Conservation (phyloP, 2,797 vertebrate species). For the Limnodromus scolopaceus region DNA sequence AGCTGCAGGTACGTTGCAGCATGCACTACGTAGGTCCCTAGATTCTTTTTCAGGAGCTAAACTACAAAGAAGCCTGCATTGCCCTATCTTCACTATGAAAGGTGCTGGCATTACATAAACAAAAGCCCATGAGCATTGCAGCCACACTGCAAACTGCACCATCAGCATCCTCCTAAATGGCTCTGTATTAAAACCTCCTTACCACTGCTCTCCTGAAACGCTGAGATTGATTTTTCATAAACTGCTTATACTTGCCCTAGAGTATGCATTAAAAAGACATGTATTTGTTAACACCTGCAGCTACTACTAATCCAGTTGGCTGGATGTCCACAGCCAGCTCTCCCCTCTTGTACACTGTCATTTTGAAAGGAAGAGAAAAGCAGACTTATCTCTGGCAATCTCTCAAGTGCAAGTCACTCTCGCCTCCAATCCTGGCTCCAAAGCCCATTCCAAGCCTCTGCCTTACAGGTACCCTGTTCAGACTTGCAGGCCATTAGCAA, state of each 20-base stretch:
- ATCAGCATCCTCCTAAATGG: neutral
- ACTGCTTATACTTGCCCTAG: neutral
- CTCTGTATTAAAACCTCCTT: neutral
- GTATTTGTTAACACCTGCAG: conserved; percentile 43
- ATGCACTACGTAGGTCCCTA: neutral
- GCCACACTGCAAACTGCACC: neutral
- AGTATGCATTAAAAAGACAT: neutral
- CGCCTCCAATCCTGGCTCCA: neutral
- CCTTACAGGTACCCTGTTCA: conserved; percentile 64
- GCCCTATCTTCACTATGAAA: neutral
- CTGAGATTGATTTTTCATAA: neutral
- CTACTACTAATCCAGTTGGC: neutral
- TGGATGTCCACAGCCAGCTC: neutral
- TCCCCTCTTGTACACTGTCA: neutral
- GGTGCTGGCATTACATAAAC: neutral
- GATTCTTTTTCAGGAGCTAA: neutral
- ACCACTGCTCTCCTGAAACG: neutral
- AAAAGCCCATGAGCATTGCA: neutral
- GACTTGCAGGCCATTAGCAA: conserved; percentile 69
- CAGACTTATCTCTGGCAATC: conserved; percentile 69
- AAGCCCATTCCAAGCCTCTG: conserved; percentile 43
- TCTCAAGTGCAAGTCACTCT: conserved; percentile 51
- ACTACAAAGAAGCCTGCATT: neutral
- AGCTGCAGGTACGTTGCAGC: neutral
- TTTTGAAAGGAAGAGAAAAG: conserved; percentile 9